These are phyloP conservation scores for Drosophila siamana DNA, from an alignment of 2,888 invertebrate genomes.

Conservation along the genomic window DNA sequence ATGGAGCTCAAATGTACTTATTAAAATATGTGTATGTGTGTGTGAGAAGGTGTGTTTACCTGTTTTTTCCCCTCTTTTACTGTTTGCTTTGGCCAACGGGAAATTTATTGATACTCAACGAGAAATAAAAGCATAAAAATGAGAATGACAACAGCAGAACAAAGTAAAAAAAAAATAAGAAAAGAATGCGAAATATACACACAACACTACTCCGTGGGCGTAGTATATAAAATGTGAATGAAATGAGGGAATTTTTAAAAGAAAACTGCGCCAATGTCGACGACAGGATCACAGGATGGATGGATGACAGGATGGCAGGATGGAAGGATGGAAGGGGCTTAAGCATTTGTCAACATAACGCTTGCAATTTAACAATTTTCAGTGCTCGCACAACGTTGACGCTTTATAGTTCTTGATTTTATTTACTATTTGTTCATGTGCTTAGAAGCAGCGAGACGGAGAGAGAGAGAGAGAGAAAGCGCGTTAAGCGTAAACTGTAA, in stretches of 20 bases:
- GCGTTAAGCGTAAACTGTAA: conserved; percentile 64
- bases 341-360: conserved; percentile 73
- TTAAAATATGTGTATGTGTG: conserved; percentile 3
- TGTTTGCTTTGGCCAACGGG: conserved; percentile 58
- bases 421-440: conserved; percentile 71
- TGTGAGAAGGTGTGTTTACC: conserved; percentile 29
- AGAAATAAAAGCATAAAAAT: conserved; percentile 42
- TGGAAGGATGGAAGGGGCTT: not conserved
- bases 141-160: conserved; percentile 44
- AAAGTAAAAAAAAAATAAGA: conserved; percentile 6
- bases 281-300: conserved; percentile 2
- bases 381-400: conserved; percentile 16
- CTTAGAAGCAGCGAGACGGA: conserved; percentile 9
- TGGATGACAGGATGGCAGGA: not conserved
- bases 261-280: conserved; percentile 40
- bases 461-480: conserved; percentile 26
- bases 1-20: conserved; percentile 21
- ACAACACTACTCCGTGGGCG: not conserved
- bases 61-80: conserved; percentile 16
- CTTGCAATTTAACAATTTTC: conserved; percentile 58
- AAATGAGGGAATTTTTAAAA: conserved; percentile 23
- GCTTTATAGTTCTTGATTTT: conserved; percentile 76
- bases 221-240: conserved; percentile 1
- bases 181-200: no score
- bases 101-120: conserved; percentile 77